Base-by-base conservation (phyloP, 1,140 invertebrate species). In the Tetramorium alpestre region DNA sequence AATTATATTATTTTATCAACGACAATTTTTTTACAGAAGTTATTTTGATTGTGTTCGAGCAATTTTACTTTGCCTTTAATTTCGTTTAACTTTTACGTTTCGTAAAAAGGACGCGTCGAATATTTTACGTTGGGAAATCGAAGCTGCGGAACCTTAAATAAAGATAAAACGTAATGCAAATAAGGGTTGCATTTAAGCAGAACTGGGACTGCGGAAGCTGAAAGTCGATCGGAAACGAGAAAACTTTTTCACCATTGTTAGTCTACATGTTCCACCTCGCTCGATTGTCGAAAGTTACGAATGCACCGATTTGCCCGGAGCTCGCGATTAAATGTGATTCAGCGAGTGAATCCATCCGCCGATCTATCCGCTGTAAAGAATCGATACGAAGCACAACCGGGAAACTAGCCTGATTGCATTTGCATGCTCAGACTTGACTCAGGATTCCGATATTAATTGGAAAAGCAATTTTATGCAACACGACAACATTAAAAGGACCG, bases 281-380 rank as follows among this genome's bases (percentile, higher is more conserved):
- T 47, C 78, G 87, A 69, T 75, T 69, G 88, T 89, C 88, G 88
- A 87, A 89, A 90, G 88, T 90, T 89, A 90, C 88, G 88, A 82
- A 90, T 87, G 88, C 86, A 64, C 72, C 76, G 80, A 90, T 89
- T 89, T 87, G 67, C 70, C 41, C 64, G 70, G 28, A 87, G 69
- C 73, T 89, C 22, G 84, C 88, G 86, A 90, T 90, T 89, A 89
- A 77, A 88, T 90, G 86, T 47, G 56, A 51, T 44, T 18, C 65
- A 44, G 69, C 60, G 81, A 86, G 73, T 49, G 85, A 49, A 77
- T 89, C 73, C 76, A 86, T 62, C 56, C 25, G 25, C 54, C 41
- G 67, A 89, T 44, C 51, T 62, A 25, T 77, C 33, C 28, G 41
- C 18, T 28, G 54, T 56, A 65, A 70, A 81, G 56, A 81, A 81